Percentiles rank a stretch among this genome's conserved stretches.
Evolutionary conservation across 2,888 invertebrate species (phyloP).

Genomic region (Chaitophorus viminalis): DNA sequence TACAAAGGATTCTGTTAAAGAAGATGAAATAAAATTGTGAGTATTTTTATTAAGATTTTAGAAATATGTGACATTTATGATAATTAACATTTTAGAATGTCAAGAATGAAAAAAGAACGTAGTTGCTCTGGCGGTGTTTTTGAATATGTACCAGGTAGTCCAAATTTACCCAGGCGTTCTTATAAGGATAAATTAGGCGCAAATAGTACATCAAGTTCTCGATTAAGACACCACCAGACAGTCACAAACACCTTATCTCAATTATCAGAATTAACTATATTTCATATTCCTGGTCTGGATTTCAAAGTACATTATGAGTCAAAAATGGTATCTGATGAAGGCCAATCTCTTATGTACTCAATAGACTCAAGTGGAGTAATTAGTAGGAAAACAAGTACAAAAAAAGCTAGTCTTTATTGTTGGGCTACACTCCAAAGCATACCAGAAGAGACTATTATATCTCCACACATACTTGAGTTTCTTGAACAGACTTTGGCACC

Average conservation of each 20-base stretch:
- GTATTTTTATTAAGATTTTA: constrained; percentile 65
- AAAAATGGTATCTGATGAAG: constrained; percentile 76
- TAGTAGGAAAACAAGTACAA: constrained; percentile 71
- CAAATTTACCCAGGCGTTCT: constrained; percentile 69
- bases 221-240: constrained; percentile 62
- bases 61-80: constrained; percentile 64
- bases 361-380: constrained; percentile 66
- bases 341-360: constrained; percentile 69
- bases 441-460: constrained; percentile 97
- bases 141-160: constrained; percentile 71
- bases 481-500: constrained; percentile 97
- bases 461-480: constrained; percentile 96
- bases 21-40: constrained; percentile 77
- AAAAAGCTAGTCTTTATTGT: constrained; percentile 89
- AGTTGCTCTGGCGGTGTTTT: constrained; percentile 75
- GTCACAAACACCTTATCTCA: constrained; percentile 68
- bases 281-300: constrained; percentile 90
- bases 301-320: constrained; percentile 89
- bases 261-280: constrained; percentile 82
- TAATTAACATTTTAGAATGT: constrained; percentile 67
- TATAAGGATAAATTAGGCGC: constrained; percentile 66
- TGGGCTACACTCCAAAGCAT: constrained; percentile 98
- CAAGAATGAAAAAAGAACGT: constrained; percentile 79
- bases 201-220: constrained; percentile 60
- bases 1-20: constrained; percentile 81